Base-by-base conservation (phyloP, 1,140 invertebrate species). In the Rhyzopertha dominica region DNA sequence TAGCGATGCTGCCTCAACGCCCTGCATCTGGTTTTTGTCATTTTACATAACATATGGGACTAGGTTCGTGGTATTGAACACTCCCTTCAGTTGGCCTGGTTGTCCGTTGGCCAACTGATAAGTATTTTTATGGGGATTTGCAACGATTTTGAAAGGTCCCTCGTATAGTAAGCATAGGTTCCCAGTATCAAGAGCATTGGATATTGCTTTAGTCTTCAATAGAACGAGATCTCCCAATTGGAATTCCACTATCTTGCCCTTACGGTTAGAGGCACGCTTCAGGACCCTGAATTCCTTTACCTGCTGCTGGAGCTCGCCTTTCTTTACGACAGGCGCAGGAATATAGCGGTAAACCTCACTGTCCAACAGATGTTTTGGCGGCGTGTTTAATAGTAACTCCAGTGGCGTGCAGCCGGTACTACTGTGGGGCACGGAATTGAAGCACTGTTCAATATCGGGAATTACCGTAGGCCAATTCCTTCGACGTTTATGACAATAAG, bases 181-280 rank as follows among this genome's bases (percentile, higher is more conserved):
- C n/a, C n/a, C n/a, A n/a, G n/a, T n/a, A n/a, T 39, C 16, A 3
- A 53, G 51, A 2, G 32, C 25, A 8, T 43, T 9, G 2, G 47
- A 29, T 49, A 51, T 37, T 5, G 54, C 43, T 28, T 54, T 53
- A n/a, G 40, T 50, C 7, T 8, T 61, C 51, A 7, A 58, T 57
- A 46, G 69, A 69, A 28, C 65, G 58, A 2, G 58, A 44, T 8
- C 45, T 36, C 42, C 58, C 51, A 3, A 59, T 50, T n/a, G 38
- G 34, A 5, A 23, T 12, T 9, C 58, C 18, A 8, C 49, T 34
- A 1, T 23, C 8, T 4, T 29, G 45, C 53, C 55, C 55, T n/a
- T 40, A 22, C 1, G 45, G 39, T 19, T 58, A 55, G 19, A 28
- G 39, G 7, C 41, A 30, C 0, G 22, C 10, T 31, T 50, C 56